Percentiles rank a stretch among this genome's conserved stretches.
phyloP scores from a whole-genome alignment of 2,888 invertebrate genomes.

The Elegia similella region DNA sequence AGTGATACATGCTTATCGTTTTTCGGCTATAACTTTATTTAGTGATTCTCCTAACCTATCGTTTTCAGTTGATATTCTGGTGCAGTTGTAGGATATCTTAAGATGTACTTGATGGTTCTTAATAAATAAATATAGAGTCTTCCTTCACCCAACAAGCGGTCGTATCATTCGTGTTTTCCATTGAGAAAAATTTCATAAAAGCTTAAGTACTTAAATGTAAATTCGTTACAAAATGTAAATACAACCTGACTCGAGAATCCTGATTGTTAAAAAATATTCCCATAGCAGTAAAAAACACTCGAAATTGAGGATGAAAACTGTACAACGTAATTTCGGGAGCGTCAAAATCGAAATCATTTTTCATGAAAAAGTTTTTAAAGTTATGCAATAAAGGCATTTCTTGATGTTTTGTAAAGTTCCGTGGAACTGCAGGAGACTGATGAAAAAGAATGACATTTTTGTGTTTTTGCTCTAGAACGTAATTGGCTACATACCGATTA shows the following conservation, averaged over 20 bases:
- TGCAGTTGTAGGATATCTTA: no score
- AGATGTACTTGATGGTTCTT: no score
- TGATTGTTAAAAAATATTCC: conserved; percentile 54
- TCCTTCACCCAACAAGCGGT: no score
- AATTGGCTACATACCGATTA: neutral
- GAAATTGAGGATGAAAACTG: conserved; percentile 57
- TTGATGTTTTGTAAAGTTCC: neutral
- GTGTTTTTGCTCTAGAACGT: neutral
- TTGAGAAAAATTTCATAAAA: no score
- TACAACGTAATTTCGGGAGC: conserved; percentile 40
- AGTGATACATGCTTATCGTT: no score
- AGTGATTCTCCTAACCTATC: no score
- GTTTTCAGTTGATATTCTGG: no score
- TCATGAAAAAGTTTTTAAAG: conserved; percentile 39
- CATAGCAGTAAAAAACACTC: conserved; percentile 40
- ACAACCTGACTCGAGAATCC: conserved; percentile 48
- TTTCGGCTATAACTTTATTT: no score
- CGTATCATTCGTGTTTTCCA: no score
- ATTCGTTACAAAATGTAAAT: no score
- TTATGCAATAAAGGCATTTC: conserved; percentile 31
- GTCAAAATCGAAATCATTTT: conserved; percentile 43
- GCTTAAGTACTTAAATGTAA: no score
- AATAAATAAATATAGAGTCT: no score
- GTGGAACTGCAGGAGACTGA: neutral
- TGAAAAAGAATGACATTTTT: neutral